Evolutionary conservation across 2,113 vertebrate species (phyloP).

Genomic region (Osmerus eperlanus): DNA sequence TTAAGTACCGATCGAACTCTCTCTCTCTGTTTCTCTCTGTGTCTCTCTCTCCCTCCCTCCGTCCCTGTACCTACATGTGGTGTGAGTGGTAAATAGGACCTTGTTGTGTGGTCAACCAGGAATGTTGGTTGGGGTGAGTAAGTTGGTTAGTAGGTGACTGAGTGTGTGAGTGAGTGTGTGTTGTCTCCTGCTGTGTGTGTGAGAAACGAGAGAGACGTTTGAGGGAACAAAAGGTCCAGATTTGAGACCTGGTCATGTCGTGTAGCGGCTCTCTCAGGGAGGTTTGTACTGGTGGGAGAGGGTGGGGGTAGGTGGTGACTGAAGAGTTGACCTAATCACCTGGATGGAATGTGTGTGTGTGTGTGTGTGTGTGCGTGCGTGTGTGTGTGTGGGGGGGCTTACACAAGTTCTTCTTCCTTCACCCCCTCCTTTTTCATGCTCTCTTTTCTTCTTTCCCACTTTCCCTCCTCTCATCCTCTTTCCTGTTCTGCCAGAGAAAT

Average conservation of each 20-base stretch:
- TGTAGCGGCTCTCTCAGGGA: no score
- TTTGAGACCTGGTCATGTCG: neutral
- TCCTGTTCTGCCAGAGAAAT: neutral
- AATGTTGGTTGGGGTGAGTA: no score
- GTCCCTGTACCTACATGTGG: no score
- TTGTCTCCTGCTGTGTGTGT: neutral
- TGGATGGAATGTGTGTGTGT: neutral
- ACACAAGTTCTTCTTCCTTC: neutral
- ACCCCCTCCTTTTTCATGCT: neutral
- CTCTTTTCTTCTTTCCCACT: neutral
- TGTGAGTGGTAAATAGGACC: no score
- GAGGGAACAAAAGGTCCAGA: neutral
- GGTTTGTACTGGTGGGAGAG: no score
- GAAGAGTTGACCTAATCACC: slow-evolving; percentile 34
- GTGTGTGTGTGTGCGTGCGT: neutral
- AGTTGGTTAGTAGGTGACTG: no score
- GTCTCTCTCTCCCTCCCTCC: no score
- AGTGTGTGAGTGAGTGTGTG: neutral
- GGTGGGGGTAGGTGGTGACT: neutral
- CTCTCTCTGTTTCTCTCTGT: no score
- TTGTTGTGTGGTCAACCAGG: no score
- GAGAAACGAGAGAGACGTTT: neutral
- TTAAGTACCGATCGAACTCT: no score
- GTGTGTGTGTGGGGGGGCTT: neutral
- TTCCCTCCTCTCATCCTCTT: neutral